Evolutionary conservation across 2,797 vertebrate species (phyloP).

Genomic region (Galago senegalensis): DNA sequence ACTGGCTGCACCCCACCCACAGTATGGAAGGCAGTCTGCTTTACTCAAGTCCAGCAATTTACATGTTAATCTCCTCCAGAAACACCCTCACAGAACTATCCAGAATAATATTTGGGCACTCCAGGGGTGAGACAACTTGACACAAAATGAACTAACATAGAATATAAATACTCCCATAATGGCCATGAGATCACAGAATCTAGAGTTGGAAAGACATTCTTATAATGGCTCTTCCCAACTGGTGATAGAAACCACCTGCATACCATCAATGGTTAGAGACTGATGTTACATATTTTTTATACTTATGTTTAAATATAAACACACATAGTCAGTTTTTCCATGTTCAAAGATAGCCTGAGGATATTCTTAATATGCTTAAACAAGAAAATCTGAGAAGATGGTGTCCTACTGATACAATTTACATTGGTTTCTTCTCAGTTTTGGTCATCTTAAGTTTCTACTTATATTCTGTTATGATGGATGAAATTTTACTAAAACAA

Average conservation of each 20-base stretch:
- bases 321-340: not conserved
- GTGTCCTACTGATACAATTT: not conserved
- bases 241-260: not conserved
- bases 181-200: not conserved
- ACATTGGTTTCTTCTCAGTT: not conserved
- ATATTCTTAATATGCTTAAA: not conserved
- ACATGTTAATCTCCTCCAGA: not conserved
- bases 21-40: not conserved
- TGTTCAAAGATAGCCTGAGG: not conserved
- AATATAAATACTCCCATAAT: not conserved
- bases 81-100: not conserved
- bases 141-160: not conserved
- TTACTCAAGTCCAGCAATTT: not conserved
- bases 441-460: slow-evolving; percentile 22
- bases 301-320: not conserved
- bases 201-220: not conserved
- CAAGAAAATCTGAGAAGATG: not conserved
- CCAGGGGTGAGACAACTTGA: not conserved
- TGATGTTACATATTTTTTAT: not conserved
- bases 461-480: not conserved
- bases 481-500: not conserved
- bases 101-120: not conserved
- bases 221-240: not conserved
- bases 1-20: not conserved
- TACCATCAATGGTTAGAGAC: not conserved